Conservation (phyloP, 2,797 vertebrate genomes). For the Sphaeramia orbicularis region DNA sequence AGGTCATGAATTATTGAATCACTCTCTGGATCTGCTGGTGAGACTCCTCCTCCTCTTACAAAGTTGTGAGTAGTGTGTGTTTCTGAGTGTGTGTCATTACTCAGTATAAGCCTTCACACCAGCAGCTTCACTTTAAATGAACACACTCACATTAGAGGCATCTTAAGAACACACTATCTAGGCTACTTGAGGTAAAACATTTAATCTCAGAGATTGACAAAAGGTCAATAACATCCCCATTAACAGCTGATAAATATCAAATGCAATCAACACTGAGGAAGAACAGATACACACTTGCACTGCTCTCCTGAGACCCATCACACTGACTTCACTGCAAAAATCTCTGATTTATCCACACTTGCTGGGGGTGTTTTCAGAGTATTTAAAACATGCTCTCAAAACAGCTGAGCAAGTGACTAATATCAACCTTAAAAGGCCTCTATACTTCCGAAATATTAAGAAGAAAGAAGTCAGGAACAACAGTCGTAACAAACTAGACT, state of each 20-base stretch:
- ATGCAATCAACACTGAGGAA: slow-evolving; percentile 60
- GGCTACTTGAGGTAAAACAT: slow-evolving; percentile 61
- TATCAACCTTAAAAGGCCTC: background rate
- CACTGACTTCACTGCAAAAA: slow-evolving; percentile 5
- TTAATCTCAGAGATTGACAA: slow-evolving; percentile 64
- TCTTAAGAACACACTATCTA: slow-evolving; percentile 47
- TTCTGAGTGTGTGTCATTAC: background rate
- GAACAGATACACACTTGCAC: slow-evolving; percentile 22
- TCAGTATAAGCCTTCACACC: background rate
- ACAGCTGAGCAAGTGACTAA: too few species aligned
- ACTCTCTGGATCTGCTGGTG: slow-evolving; percentile 20
- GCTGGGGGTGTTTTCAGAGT: slow-evolving; percentile 11
- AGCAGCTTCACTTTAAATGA: slow-evolving; percentile 33
- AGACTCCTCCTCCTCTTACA: slow-evolving; percentile 29
- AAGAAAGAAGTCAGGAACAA: slow-evolving; percentile 14
- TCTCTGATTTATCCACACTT: slow-evolving; percentile 26
- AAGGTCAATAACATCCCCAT: slow-evolving; percentile 70
- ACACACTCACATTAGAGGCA: slow-evolving; percentile 42
- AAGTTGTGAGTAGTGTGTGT: slow-evolving; percentile 10
- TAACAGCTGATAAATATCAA: slow-evolving; percentile 74
- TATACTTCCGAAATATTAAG: background rate
- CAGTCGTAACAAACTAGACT: slow-evolving; percentile 4
- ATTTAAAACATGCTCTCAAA: background rate
- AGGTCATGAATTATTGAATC: slow-evolving; percentile 51
- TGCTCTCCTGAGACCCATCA: slow-evolving; percentile 21